phyloP scores from a whole-genome alignment of 2,888 invertebrate genomes.

The Tachina fera region DNA sequence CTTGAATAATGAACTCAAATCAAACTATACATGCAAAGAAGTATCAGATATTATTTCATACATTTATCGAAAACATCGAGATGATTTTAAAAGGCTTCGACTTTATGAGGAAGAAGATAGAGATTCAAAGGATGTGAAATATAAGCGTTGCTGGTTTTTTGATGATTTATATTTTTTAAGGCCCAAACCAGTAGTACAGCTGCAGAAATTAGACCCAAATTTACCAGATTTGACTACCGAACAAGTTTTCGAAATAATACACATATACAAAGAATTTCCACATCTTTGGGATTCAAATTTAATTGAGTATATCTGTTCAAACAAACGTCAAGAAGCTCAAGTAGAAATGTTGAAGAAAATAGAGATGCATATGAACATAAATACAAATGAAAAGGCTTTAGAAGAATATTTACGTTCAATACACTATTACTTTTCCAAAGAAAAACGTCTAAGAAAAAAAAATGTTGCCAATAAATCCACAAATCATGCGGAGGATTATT shows the following conservation, averaged over 20 bases:
- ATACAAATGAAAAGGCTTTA: slow-evolving; percentile 28
- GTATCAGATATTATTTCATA: slow-evolving; percentile 54
- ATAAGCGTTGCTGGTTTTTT: slow-evolving; percentile 52
- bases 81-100: slow-evolving; percentile 45
- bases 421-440: slow-evolving; percentile 50
- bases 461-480: neutral
- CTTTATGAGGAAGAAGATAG: slow-evolving; percentile 33
- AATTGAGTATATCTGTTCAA: slow-evolving; percentile 58
- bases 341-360: slow-evolving; percentile 52
- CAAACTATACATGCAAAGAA: slow-evolving; percentile 34
- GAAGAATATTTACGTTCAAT: slow-evolving; percentile 50
- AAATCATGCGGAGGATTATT: slow-evolving; percentile 39
- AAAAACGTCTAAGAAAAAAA: slow-evolving; percentile 53
- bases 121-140: slow-evolving; percentile 27
- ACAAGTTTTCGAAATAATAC: slow-evolving; percentile 56
- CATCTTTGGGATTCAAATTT: slow-evolving; percentile 67
- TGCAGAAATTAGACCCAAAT: slow-evolving; percentile 43
- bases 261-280: slow-evolving; percentile 56
- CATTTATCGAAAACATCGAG: slow-evolving; percentile 49
- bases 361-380: slow-evolving; percentile 45
- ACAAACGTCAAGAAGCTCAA: slow-evolving; percentile 60
- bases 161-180: slow-evolving; percentile 53
- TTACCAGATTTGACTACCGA: slow-evolving; percentile 45
- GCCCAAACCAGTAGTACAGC: slow-evolving; percentile 41
- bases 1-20: slow-evolving; percentile 46